These are phyloP conservation scores for Percopsis transmontana DNA, from an alignment of 2,113 vertebrate genomes.

Conservation along the genomic window DNA sequence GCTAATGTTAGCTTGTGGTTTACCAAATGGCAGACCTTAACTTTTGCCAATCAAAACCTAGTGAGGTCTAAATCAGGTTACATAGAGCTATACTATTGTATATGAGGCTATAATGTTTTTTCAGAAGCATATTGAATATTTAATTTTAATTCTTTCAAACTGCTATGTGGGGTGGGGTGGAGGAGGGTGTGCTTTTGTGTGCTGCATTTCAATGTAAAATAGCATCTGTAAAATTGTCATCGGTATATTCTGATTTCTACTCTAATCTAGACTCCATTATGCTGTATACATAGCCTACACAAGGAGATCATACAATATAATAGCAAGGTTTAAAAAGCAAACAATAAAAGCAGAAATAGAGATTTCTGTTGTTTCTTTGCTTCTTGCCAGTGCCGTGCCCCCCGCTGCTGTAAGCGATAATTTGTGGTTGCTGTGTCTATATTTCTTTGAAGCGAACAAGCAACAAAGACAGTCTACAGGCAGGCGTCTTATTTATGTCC, in stretches of 20 bases:
- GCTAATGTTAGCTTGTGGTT: slow-evolving; percentile 22
- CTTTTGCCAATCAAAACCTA: neutral
- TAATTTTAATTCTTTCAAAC: neutral
- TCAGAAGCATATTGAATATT: neutral
- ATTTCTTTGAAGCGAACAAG: slow-evolving; percentile 53
- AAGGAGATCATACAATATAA: slow-evolving; percentile 37
- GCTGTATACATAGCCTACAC: slow-evolving; percentile 40
- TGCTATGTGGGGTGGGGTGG: neutral
- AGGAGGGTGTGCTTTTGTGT: slow-evolving; percentile 23
- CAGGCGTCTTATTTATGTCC: slow-evolving; percentile 60
- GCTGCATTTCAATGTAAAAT: slow-evolving; percentile 31
- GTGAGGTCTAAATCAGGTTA: slow-evolving; percentile 13
- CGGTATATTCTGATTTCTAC: slow-evolving; percentile 39
- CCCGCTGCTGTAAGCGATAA: slow-evolving; percentile 13
- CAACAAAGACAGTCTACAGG: slow-evolving; percentile 47
- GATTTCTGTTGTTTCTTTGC: slow-evolving; percentile 24
- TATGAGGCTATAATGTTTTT: neutral
- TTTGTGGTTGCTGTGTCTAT: slow-evolving; percentile 43
- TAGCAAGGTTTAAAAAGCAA: slow-evolving; percentile 24
- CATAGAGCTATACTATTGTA: slow-evolving; percentile 4
- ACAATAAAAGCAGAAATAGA: slow-evolving; percentile 33
- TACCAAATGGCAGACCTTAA: slow-evolving; percentile 3
- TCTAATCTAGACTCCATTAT: slow-evolving; percentile 57
- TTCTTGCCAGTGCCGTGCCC: slow-evolving; percentile 13
- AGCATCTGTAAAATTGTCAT: neutral